phyloP scores from a whole-genome alignment of 2,888 invertebrate genomes.

The Junonia oenone region DNA sequence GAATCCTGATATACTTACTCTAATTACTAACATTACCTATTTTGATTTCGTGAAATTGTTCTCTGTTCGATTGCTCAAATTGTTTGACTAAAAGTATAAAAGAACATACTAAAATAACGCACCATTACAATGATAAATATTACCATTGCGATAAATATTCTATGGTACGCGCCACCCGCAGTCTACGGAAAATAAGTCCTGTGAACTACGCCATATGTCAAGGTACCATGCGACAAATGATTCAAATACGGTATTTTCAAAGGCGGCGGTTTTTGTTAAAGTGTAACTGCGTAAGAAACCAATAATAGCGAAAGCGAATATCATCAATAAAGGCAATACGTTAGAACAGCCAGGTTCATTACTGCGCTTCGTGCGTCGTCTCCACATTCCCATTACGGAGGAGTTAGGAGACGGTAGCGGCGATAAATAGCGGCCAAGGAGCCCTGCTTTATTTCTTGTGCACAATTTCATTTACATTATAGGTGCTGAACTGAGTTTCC shows the following conservation, averaged over 20 bases:
- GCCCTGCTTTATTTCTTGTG: conserved; percentile 73
- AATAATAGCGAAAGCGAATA: conserved; percentile 38
- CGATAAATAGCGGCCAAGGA: conserved; percentile 72
- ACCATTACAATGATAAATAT: background rate
- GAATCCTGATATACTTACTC: background rate
- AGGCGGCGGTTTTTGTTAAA: conserved; percentile 7
- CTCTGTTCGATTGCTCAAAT: no score
- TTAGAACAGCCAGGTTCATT: conserved; percentile 71
- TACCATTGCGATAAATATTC: background rate
- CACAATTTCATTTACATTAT: conserved; percentile 78
- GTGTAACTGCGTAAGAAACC: conserved; percentile 13
- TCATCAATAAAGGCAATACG: conserved; percentile 74
- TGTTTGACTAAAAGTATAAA: background rate
- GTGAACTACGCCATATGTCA: conserved; percentile 20
- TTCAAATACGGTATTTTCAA: conserved; percentile 2
- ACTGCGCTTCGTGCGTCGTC: conserved; percentile 57
- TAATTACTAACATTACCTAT: background rate
- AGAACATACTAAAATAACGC: background rate
- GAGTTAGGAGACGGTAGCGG: conserved; percentile 70
- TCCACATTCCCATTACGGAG: conserved; percentile 69
- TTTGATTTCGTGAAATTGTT: background rate
- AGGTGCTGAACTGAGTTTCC: conserved; percentile 65
- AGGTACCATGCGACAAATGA: conserved; percentile 6
- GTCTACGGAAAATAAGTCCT: conserved; percentile 4
- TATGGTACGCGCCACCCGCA: background rate